A percentile compares a stretch with the other conserved stretches of the same genome.
phyloP scores from a whole-genome alignment of 2,888 invertebrate genomes.

The Drosophila testacea region DNA sequence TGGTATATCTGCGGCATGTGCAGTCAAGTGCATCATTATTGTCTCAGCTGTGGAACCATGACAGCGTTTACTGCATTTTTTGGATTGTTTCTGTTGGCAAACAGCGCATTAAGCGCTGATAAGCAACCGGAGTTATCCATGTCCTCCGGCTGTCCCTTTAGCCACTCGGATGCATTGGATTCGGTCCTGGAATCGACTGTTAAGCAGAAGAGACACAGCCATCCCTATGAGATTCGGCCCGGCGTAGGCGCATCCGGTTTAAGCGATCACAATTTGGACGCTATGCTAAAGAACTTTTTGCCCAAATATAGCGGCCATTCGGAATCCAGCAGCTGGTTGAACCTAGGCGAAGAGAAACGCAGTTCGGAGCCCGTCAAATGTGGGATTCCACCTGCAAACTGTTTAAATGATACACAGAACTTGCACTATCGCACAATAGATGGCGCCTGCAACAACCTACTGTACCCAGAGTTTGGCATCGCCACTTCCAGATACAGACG shows the following conservation, averaged over 20 bases:
- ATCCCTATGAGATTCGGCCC: conserved; percentile 36
- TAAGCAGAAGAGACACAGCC: conserved; percentile 35
- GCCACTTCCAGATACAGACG: conserved; percentile 66
- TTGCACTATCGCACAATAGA: conserved; percentile 76
- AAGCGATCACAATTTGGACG: conserved; percentile 51
- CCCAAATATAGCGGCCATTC: conserved; percentile 42
- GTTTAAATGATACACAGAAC: conserved; percentile 66
- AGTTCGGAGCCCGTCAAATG: conserved; percentile 50
- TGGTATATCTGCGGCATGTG: conserved; percentile 57
- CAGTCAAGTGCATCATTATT: conserved; percentile 40
- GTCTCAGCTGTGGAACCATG: conserved; percentile 42
- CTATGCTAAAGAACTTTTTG: conserved; percentile 46
- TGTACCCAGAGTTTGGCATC: conserved; percentile 69
- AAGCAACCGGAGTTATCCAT: neutral
- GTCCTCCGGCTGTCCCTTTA: conserved; percentile 48
- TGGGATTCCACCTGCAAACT: conserved; percentile 68
- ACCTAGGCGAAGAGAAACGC: conserved; percentile 10
- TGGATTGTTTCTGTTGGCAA: conserved; percentile 30
- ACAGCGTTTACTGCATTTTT: conserved; percentile 33
- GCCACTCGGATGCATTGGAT: conserved; percentile 14
- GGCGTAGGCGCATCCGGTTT: conserved; percentile 1
- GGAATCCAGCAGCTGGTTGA: conserved; percentile 33
- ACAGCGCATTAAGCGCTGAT: conserved; percentile 7
- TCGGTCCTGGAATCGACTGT: neutral
- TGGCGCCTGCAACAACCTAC: conserved; percentile 80